Base-by-base conservation (phyloP, 1,140 invertebrate species). In the Orussus abietinus region DNA sequence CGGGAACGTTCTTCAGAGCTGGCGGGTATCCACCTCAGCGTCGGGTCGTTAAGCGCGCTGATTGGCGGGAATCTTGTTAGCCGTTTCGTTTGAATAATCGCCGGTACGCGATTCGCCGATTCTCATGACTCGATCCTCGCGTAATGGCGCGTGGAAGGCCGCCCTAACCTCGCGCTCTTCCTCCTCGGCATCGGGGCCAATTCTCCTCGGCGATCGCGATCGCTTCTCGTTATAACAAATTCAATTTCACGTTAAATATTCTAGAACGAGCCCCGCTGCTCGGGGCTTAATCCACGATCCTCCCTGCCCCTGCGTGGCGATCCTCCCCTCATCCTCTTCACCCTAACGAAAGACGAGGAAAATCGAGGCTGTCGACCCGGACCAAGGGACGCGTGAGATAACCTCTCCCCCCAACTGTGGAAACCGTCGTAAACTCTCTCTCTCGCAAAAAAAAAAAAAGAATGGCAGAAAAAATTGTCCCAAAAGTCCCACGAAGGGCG, bases 71-170 rank as follows among this genome's bases (percentile, higher is more conserved):
- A 69, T 69, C 68, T 68, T 57, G 66, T 71, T 69, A 71, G 54
- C 57, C 64, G 59, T 66, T 66, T 64, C 65, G 62, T 71, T 69
- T 67, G 66, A 71, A 67, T 66, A 71, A 71, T 71, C 65, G 66
- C 51, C 53, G 59, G 50, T 57, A n/a, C n/a, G n/a, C 55, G 54
- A 59, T 40, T 62, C 53, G 60, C 31, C 57, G 65, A 66, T 69
- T 69, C 65, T 63, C 66, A 64, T 67, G 67, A 67, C 63, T 65
- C 59, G 59, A 64, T 68, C 64, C 53, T 57, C 45, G 55, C 55
- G 61, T 68, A 71, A 71, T 67, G 68, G 67, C 59, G 63, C 68
- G 66, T 71, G 57, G 63, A 62, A 69, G 60, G 10, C 46, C 40
- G 11, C 10, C 31, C 29, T 41, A 41, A 53, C 47, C 41, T 50